phyloP scores from a whole-genome alignment of 2,888 invertebrate genomes.

The Icerya purchasi region DNA sequence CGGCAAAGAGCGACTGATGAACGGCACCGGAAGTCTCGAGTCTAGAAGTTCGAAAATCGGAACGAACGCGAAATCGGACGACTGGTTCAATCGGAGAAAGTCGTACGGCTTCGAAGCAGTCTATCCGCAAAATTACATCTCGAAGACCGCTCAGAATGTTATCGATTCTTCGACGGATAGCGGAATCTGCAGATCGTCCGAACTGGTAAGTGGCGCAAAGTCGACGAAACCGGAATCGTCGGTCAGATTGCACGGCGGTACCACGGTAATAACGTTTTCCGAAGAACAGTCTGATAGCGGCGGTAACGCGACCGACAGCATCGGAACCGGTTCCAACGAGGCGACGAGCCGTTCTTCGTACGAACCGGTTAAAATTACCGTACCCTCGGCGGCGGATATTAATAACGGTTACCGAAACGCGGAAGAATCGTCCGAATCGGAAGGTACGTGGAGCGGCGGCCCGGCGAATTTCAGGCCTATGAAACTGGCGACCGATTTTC shows the following conservation, averaged over 20 bases:
- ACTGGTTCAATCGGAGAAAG: conserved; percentile 52
- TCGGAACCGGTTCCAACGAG: neutral
- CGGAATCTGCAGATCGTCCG: conserved; percentile 49
- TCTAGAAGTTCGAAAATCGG: conserved; percentile 30
- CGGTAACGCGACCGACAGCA: neutral
- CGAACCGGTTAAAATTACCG: neutral
- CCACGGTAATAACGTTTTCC: neutral
- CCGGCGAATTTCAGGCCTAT: neutral
- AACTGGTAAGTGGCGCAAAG: conserved; percentile 30
- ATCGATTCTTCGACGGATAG: conserved; percentile 59
- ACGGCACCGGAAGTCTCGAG: conserved; percentile 26
- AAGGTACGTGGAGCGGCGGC: neutral
- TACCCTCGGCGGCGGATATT: neutral
- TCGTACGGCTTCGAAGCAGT: conserved; percentile 52
- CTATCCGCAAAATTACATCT: conserved; percentile 19
- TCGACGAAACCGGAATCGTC: neutral
- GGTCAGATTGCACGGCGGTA: neutral
- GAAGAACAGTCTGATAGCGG: neutral
- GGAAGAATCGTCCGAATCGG: neutral
- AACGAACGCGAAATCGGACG: conserved; percentile 30
- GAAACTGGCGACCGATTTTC: neutral
- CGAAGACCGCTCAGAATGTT: conserved; percentile 22
- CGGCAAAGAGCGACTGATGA: conserved; percentile 26
- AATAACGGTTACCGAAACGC: neutral
- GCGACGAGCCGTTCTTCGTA: neutral